Evolutionary conservation across 1,140 invertebrate genomes (phyloP).

Genomic region (Teleopsis dalmanni): DNA sequence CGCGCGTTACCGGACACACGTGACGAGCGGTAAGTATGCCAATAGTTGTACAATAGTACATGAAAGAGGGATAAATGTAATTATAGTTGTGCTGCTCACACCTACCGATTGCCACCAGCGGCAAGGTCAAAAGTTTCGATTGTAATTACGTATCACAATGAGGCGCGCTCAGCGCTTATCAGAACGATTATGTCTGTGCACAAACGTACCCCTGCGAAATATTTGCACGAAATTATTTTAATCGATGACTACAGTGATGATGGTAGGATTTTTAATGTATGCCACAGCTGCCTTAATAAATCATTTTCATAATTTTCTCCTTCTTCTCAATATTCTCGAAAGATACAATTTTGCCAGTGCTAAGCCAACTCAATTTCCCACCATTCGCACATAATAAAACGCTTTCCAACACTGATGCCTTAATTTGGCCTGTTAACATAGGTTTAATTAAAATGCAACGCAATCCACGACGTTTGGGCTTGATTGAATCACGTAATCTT

Average conservation of each 20-base stretch:
- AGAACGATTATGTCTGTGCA: constrained; percentile 67
- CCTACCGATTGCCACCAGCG: neutral
- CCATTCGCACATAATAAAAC: constrained; percentile 1
- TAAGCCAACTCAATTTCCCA: neutral
- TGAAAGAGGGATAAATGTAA: too few relatives aligned
- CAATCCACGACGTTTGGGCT: constrained; percentile 65
- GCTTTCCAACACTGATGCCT: neutral
- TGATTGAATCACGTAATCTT: constrained; percentile 65
- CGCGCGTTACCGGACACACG: constrained; percentile 22
- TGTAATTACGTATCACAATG: constrained; percentile 78
- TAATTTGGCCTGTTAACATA: neutral
- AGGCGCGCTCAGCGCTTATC: constrained; percentile 72
- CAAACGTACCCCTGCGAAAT: constrained; percentile 62
- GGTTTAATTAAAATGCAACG: constrained; percentile 31
- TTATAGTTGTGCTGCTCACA: neutral
- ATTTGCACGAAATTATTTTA: constrained; percentile 86
- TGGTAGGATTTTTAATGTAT: constrained; percentile 27
- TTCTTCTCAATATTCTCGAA: neutral
- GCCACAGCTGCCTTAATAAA: neutral
- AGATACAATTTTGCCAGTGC: neutral
- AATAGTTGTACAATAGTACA: too few relatives aligned
- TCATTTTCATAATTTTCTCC: neutral
- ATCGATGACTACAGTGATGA: constrained; percentile 85
- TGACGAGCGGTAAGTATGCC: constrained; percentile 16
- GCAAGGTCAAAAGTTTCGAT: constrained; percentile 49